A percentile compares a stretch with the other conserved stretches of the same genome.
Evolutionary conservation across 2,797 vertebrate species (phyloP).

Genomic region (Scomberomorus guttatus): DNA sequence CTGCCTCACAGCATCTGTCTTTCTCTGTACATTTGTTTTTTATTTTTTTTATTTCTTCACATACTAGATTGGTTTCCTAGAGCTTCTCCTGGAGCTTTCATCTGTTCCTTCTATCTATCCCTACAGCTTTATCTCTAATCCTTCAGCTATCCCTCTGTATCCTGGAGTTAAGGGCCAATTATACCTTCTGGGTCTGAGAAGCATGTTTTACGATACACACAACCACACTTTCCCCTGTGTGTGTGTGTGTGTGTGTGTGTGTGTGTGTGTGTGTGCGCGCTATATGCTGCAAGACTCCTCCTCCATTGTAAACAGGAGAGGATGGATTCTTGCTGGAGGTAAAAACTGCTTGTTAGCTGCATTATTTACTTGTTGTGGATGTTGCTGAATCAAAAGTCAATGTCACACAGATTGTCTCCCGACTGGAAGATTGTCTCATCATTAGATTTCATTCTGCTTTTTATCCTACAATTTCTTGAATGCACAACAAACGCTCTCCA

Average conservation of each 20-base stretch:
- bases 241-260: conserved; percentile 17
- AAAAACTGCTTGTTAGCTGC: conserved; percentile 61
- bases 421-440: conserved; percentile 16
- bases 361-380: conserved; percentile 57
- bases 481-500: neutral
- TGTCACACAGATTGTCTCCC: conserved; percentile 16
- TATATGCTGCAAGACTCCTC: conserved; percentile 28
- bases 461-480: neutral
- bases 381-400: conserved; percentile 36
- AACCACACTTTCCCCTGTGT: conserved; percentile 1
- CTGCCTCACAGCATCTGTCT: conserved; percentile 16
- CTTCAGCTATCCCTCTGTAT: conserved; percentile 54
- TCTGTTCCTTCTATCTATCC: conserved; percentile 43
- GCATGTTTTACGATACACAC: conserved; percentile 42
- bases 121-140: conserved; percentile 55
- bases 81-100: conserved; percentile 60
- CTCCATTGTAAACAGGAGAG: conserved; percentile 36
- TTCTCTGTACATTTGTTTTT: conserved; percentile 30
- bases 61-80: conserved; percentile 39
- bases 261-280: conserved; percentile 12
- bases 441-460: neutral
- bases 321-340: conserved; percentile 38
- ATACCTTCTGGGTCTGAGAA: conserved; percentile 57
- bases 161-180: conserved; percentile 67
- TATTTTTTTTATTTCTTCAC: neutral